phyloP scores from a whole-genome alignment of 2,888 invertebrate genomes.

The Drosophila stalkeri region DNA sequence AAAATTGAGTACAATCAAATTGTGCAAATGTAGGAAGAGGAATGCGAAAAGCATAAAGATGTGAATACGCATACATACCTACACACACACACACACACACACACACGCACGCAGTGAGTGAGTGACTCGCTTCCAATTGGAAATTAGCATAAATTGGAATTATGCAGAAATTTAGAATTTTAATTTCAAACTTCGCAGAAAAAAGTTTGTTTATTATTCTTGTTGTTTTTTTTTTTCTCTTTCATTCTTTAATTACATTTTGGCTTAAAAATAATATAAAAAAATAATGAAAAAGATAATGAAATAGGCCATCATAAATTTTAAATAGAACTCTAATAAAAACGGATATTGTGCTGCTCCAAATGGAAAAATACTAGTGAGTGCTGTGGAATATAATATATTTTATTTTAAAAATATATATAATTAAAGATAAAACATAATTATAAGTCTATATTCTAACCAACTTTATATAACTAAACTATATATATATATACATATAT shows the following conservation, averaged over 20 bases:
- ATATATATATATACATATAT: neutral
- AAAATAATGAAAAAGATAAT: neutral
- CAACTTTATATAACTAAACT: neutral
- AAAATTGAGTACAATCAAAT: constrained; percentile 26
- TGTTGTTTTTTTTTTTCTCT: neutral
- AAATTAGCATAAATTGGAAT: constrained; percentile 14
- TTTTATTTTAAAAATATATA: neutral
- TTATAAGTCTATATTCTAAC: neutral
- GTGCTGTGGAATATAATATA: too few species aligned
- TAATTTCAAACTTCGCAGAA: constrained; percentile 11
- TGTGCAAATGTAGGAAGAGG: constrained; percentile 20
- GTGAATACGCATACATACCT: neutral
- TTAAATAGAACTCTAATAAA: neutral
- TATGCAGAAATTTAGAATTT: constrained; percentile 16
- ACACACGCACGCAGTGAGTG: neutral
- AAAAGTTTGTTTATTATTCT: neutral
- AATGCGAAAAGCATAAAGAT: constrained; percentile 9
- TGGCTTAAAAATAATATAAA: neutral
- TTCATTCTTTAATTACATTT: constrained; percentile 3
- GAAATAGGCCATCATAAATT: neutral
- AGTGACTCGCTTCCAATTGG: constrained; percentile 2
- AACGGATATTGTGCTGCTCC: neutral
- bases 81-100: neutral
- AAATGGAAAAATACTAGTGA: neutral
- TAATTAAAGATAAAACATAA: neutral